Percentiles rank a stretch among this genome's conserved stretches.
Conservation (phyloP, 2,888 invertebrate genomes). For the Odiellus spinosus region DNA sequence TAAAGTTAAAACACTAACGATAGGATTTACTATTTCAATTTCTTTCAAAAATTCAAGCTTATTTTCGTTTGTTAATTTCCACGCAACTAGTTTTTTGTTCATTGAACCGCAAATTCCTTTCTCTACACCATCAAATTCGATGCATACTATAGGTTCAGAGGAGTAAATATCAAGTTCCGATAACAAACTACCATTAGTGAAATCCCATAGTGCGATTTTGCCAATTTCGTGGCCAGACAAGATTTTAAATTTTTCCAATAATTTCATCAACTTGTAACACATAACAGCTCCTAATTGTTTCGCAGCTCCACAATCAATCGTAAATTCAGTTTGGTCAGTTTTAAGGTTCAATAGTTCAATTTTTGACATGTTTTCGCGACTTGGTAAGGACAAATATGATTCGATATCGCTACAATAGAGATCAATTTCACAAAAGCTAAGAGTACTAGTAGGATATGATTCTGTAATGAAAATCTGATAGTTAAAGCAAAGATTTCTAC, state of each 20-base stretch:
- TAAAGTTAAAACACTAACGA: constrained; percentile 16
- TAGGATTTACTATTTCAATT: constrained; percentile 14
- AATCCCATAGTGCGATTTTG: constrained; percentile 7
- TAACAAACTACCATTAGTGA: constrained; percentile 2
- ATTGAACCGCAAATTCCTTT: constrained; percentile 16
- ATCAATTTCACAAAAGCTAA: too few relatives aligned
- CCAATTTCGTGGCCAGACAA: constrained; percentile 17
- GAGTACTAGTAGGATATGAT: too few relatives aligned
- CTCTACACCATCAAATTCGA: constrained; percentile 12
- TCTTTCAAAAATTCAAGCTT: not conserved
- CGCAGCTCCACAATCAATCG: too few relatives aligned
- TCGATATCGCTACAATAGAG: too few relatives aligned
- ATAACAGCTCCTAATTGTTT: constrained; percentile 8
- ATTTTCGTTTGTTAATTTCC: constrained; percentile 7
- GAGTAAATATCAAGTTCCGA: constrained; percentile 7
- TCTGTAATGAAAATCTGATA: too few relatives aligned
- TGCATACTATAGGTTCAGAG: constrained; percentile 9
- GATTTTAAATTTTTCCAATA: not conserved
- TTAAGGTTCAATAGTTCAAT: too few relatives aligned
- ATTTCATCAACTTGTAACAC: constrained; percentile 8
- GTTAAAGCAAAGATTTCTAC: too few relatives aligned
- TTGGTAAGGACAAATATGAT: too few relatives aligned
- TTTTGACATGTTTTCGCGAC: too few relatives aligned
- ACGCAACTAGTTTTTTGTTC: constrained; percentile 7
- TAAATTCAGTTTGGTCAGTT: too few relatives aligned